Evolutionary conservation across 1,140 invertebrate species (phyloP).

Genomic region (Brachionus manjavacas): DNA sequence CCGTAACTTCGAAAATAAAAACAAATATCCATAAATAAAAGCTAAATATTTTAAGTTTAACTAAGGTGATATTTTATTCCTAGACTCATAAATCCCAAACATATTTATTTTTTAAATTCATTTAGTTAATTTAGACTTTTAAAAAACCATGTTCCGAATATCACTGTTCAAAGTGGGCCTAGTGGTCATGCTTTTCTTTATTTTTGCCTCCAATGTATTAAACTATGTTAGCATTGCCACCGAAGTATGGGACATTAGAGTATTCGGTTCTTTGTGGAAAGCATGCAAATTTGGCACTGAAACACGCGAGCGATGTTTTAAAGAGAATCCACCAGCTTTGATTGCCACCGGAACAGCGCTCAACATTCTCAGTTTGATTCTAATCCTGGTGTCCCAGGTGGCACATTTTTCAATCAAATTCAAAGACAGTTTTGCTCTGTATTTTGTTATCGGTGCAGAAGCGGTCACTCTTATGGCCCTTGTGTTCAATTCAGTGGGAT

Average conservation of each 20-base stretch:
- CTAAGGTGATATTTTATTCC: slow-evolving; percentile 25
- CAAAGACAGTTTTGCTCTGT: slow-evolving; percentile 28
- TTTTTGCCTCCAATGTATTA: slow-evolving; percentile 20
- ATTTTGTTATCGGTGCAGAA: slow-evolving; percentile 41
- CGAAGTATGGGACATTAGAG: neutral
- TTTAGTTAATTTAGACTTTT: neutral
- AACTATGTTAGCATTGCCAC: slow-evolving; percentile 38
- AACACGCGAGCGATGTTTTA: slow-evolving; percentile 11
- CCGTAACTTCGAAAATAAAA: neutral
- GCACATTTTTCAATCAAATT: slow-evolving; percentile 18
- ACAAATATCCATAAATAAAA: slow-evolving; percentile 37
- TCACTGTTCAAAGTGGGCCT: slow-evolving; percentile 41
- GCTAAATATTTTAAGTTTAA: slow-evolving; percentile 10
- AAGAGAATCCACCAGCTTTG: slow-evolving; percentile 30
- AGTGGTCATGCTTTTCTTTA: slow-evolving; percentile 24
- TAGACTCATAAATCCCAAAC: neutral
- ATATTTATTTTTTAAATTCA: neutral
- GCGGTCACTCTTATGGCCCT: neutral
- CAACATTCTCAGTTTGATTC: slow-evolving; percentile 2
- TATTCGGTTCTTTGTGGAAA: neutral
- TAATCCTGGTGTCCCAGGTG: slow-evolving; percentile 13
- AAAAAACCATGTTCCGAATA: slow-evolving; percentile 28
- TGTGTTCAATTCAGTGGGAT: slow-evolving; percentile 25
- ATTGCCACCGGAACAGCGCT: slow-evolving; percentile 36
- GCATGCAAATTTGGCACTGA: neutral